Evolutionary conservation across 2,797 vertebrate genomes (phyloP).

Genomic region (Schizopygopsis malacanthus): DNA sequence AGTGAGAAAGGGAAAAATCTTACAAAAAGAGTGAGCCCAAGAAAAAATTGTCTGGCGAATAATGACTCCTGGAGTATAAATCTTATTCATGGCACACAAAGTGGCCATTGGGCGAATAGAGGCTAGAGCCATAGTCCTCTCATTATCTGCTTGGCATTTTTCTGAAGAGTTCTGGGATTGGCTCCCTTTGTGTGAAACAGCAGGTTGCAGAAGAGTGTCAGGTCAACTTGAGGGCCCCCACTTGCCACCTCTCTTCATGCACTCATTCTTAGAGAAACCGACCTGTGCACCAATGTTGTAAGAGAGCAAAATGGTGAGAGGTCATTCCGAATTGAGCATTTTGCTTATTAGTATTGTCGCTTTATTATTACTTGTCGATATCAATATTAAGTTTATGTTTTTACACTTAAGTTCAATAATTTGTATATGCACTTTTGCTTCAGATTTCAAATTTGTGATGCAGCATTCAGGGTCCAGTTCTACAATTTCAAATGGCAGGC

Average conservation of each 20-base stretch:
- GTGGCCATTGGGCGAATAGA: conserved; percentile 77
- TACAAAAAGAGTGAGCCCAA: conserved; percentile 55
- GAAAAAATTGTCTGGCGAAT: conserved; percentile 75
- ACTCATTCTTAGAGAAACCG: conserved; percentile 59
- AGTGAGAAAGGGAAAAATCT: conserved; percentile 54
- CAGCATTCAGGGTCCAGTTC: neutral
- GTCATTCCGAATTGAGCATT: conserved; percentile 14
- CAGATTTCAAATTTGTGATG: neutral
- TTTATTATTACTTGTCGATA: neutral
- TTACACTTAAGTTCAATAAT: neutral
- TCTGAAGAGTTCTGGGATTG: conserved; percentile 69
- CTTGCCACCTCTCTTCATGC: conserved; percentile 50
- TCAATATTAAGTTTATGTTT: neutral
- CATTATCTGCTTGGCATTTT: conserved; percentile 79
- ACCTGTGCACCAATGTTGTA: conserved; percentile 50
- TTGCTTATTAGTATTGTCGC: neutral
- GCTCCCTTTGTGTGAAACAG: conserved; percentile 82
- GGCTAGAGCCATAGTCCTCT: conserved; percentile 70
- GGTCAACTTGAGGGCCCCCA: conserved; percentile 76
- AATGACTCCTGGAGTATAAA: conserved; percentile 80
- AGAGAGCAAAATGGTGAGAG: conserved; percentile 49
- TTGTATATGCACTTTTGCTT: neutral
- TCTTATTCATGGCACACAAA: conserved; percentile 83
- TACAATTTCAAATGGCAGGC: conserved; percentile 34
- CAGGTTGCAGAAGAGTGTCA: conserved; percentile 82